A percentile compares a stretch with the other conserved stretches of the same genome.
Conservation (phyloP, 2,113 vertebrate species). For the Micromys minutus region DNA sequence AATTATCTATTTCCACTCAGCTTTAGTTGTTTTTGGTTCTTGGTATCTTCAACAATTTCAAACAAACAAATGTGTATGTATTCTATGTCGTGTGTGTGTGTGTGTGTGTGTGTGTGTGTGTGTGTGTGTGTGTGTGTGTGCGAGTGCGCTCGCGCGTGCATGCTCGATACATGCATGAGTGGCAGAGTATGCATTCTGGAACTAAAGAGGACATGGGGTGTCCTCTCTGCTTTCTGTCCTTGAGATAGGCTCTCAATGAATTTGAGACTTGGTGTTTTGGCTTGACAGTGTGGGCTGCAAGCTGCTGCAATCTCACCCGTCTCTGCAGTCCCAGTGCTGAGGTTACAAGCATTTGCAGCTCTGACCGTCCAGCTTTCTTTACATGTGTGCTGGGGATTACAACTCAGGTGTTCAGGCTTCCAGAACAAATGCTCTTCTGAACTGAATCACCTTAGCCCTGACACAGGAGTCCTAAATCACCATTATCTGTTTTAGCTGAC, state of each 20-base stretch:
- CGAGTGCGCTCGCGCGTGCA: too few relatives aligned
- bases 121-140: too few relatives aligned
- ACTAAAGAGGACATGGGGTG: background rate
- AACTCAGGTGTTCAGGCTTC: background rate
- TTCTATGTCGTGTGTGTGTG: background rate
- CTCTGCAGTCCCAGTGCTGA: background rate
- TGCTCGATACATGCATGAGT: background rate
- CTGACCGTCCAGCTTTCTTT: background rate
- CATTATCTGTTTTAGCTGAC: background rate
- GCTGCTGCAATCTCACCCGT: background rate
- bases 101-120: background rate
- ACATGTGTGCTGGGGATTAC: background rate
- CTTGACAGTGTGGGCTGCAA: background rate
- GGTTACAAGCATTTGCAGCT: background rate
- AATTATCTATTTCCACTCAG: background rate
- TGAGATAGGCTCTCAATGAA: background rate
- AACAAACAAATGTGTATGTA: background rate
- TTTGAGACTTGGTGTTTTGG: background rate
- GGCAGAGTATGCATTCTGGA: background rate
- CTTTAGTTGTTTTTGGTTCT: background rate
- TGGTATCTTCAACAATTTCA: background rate
- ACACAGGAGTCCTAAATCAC: background rate
- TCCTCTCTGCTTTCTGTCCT: background rate
- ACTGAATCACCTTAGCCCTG: background rate
- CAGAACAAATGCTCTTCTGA: background rate